A percentile compares a stretch with the other conserved stretches of the same genome.
Conservation (phyloP, 2,797 vertebrate genomes). For the Sebastes goodei region DNA sequence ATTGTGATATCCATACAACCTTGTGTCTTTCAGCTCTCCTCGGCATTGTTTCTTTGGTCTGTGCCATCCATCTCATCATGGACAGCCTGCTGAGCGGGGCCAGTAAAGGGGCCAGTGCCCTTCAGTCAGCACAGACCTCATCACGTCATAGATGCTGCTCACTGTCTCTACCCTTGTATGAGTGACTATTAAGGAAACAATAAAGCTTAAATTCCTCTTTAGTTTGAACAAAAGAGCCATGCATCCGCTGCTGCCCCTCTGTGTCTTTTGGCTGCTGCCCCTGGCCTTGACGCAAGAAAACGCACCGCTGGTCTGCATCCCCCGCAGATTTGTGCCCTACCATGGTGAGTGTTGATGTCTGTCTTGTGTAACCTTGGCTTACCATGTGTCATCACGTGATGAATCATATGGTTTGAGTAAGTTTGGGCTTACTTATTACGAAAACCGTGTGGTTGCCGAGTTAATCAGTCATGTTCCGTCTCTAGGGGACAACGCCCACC, state of each 20-base stretch:
- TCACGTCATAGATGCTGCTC: slow-evolving; percentile 64
- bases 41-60: slow-evolving; percentile 59
- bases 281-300: slow-evolving; percentile 45
- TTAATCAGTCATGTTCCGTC: slow-evolving; percentile 11
- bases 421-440: neutral
- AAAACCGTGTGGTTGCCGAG: neutral
- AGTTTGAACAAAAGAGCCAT: slow-evolving; percentile 65
- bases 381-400: neutral
- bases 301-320: slow-evolving; percentile 45
- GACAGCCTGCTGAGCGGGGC: slow-evolving; percentile 70
- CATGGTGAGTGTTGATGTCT: slow-evolving; percentile 70
- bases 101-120: slow-evolving; percentile 67
- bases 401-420: neutral
- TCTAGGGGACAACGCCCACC: slow-evolving; percentile 65
- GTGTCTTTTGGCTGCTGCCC: slow-evolving; percentile 68
- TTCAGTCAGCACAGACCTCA: slow-evolving; percentile 56
- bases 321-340: slow-evolving; percentile 79
- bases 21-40: slow-evolving; percentile 69
- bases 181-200: slow-evolving; percentile 59
- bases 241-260: slow-evolving; percentile 60
- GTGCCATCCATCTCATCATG: slow-evolving; percentile 78
- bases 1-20: slow-evolving; percentile 43
- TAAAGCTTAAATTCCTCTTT: slow-evolving; percentile 49
- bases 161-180: slow-evolving; percentile 51
- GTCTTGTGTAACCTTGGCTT: slow-evolving; percentile 20